Percentiles rank a stretch among this genome's conserved stretches.
Conservation (phyloP, 2,888 invertebrate genomes). For the Parnassius mnemosyne region DNA sequence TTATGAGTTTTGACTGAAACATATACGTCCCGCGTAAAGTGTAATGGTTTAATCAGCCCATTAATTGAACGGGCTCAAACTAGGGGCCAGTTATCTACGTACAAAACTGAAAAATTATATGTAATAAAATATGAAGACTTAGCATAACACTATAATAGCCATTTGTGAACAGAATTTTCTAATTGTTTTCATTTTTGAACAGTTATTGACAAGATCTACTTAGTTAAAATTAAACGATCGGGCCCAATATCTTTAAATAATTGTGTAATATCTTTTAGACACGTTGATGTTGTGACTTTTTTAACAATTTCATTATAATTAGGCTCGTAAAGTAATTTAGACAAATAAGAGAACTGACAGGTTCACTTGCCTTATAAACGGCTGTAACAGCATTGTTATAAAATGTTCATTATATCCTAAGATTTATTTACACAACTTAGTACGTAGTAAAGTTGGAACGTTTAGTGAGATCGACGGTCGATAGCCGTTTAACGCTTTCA, state of each 20-base stretch:
- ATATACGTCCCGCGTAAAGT: too few relatives aligned
- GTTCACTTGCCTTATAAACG: conserved; percentile 69
- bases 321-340: conserved; percentile 26
- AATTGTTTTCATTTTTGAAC: too few relatives aligned
- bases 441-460: conserved; percentile 12
- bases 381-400: conserved; percentile 25
- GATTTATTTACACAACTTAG: conserved; percentile 25
- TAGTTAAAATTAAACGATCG: conserved; percentile 11
- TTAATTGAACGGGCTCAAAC: too few relatives aligned
- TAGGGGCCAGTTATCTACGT: too few relatives aligned
- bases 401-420: conserved; percentile 24
- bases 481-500: conserved; percentile 13
- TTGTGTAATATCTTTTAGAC: conserved; percentile 7
- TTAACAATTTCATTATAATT: conserved; percentile 20
- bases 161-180: too few relatives aligned
- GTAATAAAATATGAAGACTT: too few relatives aligned
- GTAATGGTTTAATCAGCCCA: too few relatives aligned
- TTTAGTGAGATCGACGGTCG: conserved; percentile 14
- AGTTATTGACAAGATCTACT: conserved; percentile 5
- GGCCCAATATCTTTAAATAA: conserved; percentile 19
- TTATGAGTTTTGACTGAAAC: too few relatives aligned
- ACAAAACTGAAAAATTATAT: too few relatives aligned
- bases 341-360: conserved; percentile 50
- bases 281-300: conserved; percentile 10
- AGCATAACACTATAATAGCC: too few relatives aligned